Evolutionary conservation across 2,113 vertebrate species (phyloP), one percentile per base, ranked within the genome.

Genomic region (Xiphophorus hellerii): DNA sequence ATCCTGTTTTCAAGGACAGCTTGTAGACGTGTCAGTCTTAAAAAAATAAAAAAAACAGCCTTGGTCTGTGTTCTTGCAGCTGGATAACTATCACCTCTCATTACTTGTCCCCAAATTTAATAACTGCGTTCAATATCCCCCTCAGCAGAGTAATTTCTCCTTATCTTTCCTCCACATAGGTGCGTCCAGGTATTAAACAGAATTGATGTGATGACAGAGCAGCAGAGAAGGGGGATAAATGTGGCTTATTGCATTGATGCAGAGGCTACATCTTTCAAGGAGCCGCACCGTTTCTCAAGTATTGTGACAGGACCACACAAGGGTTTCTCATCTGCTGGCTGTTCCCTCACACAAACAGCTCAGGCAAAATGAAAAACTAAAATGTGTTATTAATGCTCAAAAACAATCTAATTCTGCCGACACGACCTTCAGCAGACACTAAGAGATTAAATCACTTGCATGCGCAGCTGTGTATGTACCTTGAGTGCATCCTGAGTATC

Each of bases 401-500:
- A 44, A 42, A 35, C 25, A 37, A 58, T 68, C 64, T 37, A 11
- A 48, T 67, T 77, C 48, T 14, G 62, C 27, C 27, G 11, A 27
- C 29, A 27, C 48, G 27, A 77, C 60, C n/a, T 68, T 29, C 35
- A 14, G 31, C 71, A 61, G 42, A 78, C n/a, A 51, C 20, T 6
- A 58, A n/a, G 51, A 58, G 51, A 58, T 58, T 9, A 58, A 58
- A 58, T 7, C 51, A 58, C 51, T 10, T n/a, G 22, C 51, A 9
- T 11, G 51, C 10, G 51, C 20, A 58, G 51, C 27, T 15, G 42
- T 3, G 0, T 17, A 44, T 76, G 76, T 84, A 97, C 98, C 96
- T 99, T 98, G 20, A 99, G 95, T 2, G 97, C 93, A 42, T 99
- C 98, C 90, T 96, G 97, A 0, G 96, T 99, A 91, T 99, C 98